phyloP scores from a whole-genome alignment of 2,797 vertebrate genomes.

The Etheostoma perlongum region DNA sequence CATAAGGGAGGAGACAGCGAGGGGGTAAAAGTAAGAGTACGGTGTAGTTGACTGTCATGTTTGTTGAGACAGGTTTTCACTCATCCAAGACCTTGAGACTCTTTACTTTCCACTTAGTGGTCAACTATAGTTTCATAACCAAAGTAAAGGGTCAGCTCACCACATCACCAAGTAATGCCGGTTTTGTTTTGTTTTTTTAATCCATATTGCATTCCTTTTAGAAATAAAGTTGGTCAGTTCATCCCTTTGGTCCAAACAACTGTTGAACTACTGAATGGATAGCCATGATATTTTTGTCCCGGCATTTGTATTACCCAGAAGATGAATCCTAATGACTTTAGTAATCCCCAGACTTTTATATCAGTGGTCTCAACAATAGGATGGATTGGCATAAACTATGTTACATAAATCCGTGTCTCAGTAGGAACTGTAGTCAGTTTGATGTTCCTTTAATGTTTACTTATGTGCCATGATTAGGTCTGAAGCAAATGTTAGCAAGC shows the following conservation, averaged over 20 bases:
- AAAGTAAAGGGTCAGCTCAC: neutral
- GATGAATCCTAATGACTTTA: neutral
- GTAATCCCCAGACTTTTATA: too few species aligned
- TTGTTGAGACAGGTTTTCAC: constrained; percentile 51
- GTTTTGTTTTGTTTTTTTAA: neutral
- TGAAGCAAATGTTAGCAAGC: too few species aligned
- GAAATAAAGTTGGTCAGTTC: neutral
- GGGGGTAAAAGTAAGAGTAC: constrained; percentile 37
- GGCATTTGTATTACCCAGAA: too few species aligned
- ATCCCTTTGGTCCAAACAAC: neutral
- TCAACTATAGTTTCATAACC: neutral
- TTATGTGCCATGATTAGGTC: neutral
- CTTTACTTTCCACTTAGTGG: neutral
- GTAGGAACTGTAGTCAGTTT: neutral
- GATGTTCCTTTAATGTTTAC: neutral
- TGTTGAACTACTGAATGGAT: neutral
- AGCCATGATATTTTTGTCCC: too few species aligned
- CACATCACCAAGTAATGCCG: neutral
- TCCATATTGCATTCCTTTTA: neutral
- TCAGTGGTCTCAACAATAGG: neutral
- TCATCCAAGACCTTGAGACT: constrained; percentile 16
- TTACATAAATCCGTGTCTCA: neutral
- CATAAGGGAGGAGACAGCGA: constrained; percentile 25
- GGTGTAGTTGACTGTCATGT: constrained; percentile 61
- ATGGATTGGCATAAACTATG: neutral